A percentile compares a stretch with the other conserved stretches of the same genome.
Evolutionary conservation across 2,113 vertebrate species (phyloP).

Genomic region (Chionomys nivalis): DNA sequence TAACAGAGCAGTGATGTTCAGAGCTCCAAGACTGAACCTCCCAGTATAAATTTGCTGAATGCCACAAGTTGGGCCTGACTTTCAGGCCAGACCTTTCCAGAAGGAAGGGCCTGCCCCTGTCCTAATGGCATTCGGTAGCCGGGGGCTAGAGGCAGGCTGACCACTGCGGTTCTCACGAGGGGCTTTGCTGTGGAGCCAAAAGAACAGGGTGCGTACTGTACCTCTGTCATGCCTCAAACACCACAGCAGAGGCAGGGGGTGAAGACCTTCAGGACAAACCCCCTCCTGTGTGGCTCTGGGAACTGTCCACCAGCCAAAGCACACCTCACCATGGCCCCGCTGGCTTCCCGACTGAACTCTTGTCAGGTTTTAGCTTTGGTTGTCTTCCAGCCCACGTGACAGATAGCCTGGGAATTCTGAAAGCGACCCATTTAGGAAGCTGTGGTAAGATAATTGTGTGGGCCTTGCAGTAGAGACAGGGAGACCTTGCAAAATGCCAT

Average conservation of each 20-base stretch:
- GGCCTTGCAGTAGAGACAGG: not conserved
- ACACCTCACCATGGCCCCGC: not conserved
- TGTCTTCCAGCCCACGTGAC: not conserved
- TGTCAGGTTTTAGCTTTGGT: not conserved
- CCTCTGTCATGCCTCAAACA: not conserved
- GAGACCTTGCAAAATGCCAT: not conserved
- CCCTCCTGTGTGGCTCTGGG: not conserved
- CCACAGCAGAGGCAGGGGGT: not conserved
- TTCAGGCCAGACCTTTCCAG: not conserved
- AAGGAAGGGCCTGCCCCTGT: not conserved
- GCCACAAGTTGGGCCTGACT: not conserved
- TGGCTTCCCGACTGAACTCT: not conserved
- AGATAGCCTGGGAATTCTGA: not conserved
- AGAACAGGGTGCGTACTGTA: not conserved
- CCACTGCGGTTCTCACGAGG: not conserved
- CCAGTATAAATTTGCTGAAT: constrained; percentile 31
- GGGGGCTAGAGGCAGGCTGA: not conserved
- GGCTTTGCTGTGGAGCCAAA: not conserved
- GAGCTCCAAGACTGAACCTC: constrained; percentile 11
- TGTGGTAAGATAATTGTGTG: not conserved
- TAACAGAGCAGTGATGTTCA: not conserved
- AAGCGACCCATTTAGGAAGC: not conserved
- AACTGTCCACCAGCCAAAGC: not conserved
- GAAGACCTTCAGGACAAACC: too few relatives aligned
- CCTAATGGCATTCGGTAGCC: too few relatives aligned